Base-by-base conservation (phyloP, 1,140 invertebrate genomes). In the Amyelois transitella region DNA sequence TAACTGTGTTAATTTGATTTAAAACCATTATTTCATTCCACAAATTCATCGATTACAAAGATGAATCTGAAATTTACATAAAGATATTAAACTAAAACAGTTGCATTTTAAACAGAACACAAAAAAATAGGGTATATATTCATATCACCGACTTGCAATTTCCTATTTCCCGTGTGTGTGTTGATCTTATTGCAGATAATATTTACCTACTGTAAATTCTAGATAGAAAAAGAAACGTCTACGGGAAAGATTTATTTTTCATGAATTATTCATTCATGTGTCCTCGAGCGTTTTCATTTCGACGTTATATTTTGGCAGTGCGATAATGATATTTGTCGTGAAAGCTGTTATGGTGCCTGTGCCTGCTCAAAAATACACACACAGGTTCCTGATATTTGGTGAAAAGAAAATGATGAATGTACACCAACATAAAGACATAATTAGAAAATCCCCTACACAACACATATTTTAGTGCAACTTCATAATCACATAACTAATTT, bases 251-350 rank as follows among this genome's bases (percentile, higher is more conserved):
- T 86, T 81, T 85, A 85, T 83, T 76, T 72, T 82, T 85, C 83
- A 85, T 83, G 81, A 75, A 84, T 86, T 84, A 86, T 84, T 86
- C 81, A 84, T 85, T 75, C 71, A 75, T 69, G 70, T 79, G 79
- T 84, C 81, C 75, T 83, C 70, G 73, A 78, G 76, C 71, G 66
- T 79, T 82, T 80, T 81, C 80, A 81, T 78, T 81, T 77, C 67
- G 70, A 77, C 71, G 67, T 77, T 72, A 78, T 80, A 81, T 86
- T 83, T 81, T 72, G 71, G 69, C 68, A 66, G 69, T 60, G 72
- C 69, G 74, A 84, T 86, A 86, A 86, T 86, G 81, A 84, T 76
- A 77, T 84, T 77, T 78, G 66, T 75, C 71, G 64, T 76, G 72
- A 77, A 78, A 74, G 60, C 61, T 58, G 63, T 70, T 72, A 65